Percentiles rank a stretch among this genome's conserved stretches.
Evolutionary conservation across 2,113 vertebrate species (phyloP).

Genomic region (Baryphthengus martii): DNA sequence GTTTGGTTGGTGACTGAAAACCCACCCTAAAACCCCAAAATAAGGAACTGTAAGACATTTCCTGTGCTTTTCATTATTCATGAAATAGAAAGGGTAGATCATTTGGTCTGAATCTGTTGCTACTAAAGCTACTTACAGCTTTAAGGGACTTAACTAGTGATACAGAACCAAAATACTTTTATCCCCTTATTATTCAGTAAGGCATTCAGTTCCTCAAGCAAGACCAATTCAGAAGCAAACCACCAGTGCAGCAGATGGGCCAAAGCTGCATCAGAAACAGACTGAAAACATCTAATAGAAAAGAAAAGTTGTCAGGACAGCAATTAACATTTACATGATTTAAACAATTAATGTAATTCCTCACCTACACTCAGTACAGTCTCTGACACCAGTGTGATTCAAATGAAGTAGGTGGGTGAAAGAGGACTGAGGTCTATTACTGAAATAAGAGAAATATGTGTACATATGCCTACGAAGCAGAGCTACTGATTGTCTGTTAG

Average conservation of each 20-base stretch:
- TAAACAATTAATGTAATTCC: not conserved
- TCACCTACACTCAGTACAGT: not conserved
- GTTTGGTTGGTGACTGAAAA: not conserved
- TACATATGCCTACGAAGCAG: not conserved
- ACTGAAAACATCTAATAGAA: not conserved
- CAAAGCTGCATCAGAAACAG: not conserved
- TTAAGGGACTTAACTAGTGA: not conserved
- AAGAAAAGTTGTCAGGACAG: not conserved
- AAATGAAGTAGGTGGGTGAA: not conserved
- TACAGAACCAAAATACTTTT: not conserved
- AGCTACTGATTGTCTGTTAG: not conserved
- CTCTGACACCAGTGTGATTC: not conserved
- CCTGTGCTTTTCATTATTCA: not conserved
- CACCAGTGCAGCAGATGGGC: not conserved
- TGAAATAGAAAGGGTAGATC: not conserved
- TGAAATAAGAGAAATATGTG: not conserved
- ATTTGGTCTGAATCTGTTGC: not conserved
- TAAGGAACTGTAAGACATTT: not conserved
- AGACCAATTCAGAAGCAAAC: not conserved
- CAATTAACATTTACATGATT: not conserved
- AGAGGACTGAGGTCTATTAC: not conserved
- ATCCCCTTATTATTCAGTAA: not conserved
- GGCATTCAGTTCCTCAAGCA: not conserved
- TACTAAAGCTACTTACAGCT: not conserved
- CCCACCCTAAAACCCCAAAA: rapidly evolving